Conservation (phyloP, 2,888 invertebrate species). For the Nomada goodeniana region DNA sequence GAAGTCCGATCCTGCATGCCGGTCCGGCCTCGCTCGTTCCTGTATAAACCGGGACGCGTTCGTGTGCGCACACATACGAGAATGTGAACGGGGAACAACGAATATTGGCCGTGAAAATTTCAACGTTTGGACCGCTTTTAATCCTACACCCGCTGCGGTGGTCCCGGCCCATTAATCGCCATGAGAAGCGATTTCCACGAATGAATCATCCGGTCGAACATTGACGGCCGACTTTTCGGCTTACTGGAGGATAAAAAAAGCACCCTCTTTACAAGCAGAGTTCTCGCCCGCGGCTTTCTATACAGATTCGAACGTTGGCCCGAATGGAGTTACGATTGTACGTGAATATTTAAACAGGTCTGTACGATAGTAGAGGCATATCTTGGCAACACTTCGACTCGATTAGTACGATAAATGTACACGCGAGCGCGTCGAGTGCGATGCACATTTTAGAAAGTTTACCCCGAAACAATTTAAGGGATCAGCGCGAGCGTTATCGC, state of each 20-base stretch:
- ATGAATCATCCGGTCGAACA: constrained; percentile 67
- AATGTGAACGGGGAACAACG: constrained; percentile 38
- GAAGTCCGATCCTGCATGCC: constrained; percentile 65
- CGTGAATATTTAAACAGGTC: too few relatives aligned
- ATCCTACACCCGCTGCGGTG: constrained; percentile 66
- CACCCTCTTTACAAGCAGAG: not conserved
- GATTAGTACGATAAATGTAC: too few relatives aligned
- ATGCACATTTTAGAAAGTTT: too few relatives aligned
- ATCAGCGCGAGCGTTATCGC: constrained; percentile 14
- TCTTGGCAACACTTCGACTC: too few relatives aligned
- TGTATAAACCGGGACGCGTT: not conserved
- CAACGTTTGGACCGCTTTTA: constrained; percentile 73
- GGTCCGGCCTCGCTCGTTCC: constrained; percentile 38
- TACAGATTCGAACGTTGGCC: not conserved
- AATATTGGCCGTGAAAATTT: constrained; percentile 79
- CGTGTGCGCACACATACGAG: not conserved
- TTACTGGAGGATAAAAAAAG: constrained; percentile 34
- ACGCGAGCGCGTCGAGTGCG: too few relatives aligned
- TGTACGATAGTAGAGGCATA: too few relatives aligned
- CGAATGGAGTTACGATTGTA: not conserved
- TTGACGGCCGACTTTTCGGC: constrained; percentile 58
- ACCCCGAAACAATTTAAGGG: not conserved
- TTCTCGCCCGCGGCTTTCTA: not conserved
- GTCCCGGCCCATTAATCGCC: constrained; percentile 67
- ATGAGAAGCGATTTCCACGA: constrained; percentile 73